A percentile compares a stretch with the other conserved stretches of the same genome.
Conservation (phyloP, 2,888 invertebrate genomes). For the Nomada hirtipes region DNA sequence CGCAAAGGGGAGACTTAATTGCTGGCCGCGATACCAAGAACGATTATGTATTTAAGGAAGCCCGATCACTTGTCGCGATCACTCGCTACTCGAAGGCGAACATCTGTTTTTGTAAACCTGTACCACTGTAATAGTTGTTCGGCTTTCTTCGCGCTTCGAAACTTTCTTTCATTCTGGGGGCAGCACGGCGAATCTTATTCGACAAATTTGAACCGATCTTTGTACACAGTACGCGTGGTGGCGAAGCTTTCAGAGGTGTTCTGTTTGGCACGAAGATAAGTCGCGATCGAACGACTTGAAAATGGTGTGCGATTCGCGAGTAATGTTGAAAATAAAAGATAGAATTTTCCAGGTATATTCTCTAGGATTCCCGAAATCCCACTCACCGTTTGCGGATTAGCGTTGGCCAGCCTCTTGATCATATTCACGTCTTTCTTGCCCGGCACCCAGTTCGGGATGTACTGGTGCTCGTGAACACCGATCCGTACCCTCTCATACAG, state of each 20-base stretch:
- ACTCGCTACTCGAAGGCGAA: neutral
- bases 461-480: slow-evolving; percentile 80
- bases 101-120: neutral
- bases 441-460: slow-evolving; percentile 83
- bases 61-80: neutral
- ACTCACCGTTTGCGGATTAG: slow-evolving; percentile 73
- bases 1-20: slow-evolving; percentile 9
- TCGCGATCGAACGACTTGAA: neutral
- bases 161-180: neutral
- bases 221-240: too few species aligned
- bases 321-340: too few species aligned
- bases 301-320: too few species aligned
- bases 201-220: neutral
- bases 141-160: neutral
- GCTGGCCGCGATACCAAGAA: neutral
- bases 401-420: slow-evolving; percentile 68
- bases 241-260: neutral
- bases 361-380: neutral
- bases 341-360: too few species aligned
- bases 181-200: neutral
- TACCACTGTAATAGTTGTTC: neutral
- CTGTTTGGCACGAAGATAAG: neutral
- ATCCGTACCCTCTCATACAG: slow-evolving; percentile 80
- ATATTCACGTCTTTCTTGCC: slow-evolving; percentile 77
- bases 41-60: neutral